These are phyloP conservation scores for Parauchenoglanis punctatus DNA, from an alignment of 2,797 vertebrate species.

Conservation along the genomic window DNA sequence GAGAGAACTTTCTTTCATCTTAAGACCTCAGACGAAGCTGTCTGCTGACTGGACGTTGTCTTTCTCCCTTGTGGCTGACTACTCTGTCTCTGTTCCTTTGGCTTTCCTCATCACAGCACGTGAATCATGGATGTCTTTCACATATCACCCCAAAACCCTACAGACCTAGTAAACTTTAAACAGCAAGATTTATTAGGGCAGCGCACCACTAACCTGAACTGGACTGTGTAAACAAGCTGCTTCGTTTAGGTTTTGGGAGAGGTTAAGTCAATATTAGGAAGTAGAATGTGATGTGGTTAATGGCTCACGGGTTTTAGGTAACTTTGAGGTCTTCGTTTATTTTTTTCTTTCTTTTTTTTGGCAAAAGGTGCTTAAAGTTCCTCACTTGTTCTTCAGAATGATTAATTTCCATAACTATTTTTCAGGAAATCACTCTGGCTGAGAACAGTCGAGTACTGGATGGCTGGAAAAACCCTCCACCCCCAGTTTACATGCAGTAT, in stretches of 20 bases:
- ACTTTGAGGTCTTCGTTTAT: neutral
- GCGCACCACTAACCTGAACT: neutral
- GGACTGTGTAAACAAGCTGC: neutral
- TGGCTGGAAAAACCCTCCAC: slow-evolving; percentile 81
- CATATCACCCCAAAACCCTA: slow-evolving; percentile 21
- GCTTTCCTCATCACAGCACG: neutral
- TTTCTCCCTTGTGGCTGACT: neutral
- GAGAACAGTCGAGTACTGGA: slow-evolving; percentile 77
- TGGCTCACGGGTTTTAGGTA: neutral
- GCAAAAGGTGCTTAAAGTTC: neutral
- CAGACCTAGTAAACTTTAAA: slow-evolving; percentile 26
- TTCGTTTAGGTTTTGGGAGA: neutral
- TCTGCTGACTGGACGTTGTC: slow-evolving; percentile 29
- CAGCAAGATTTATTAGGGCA: neutral
- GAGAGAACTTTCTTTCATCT: slow-evolving; percentile 9
- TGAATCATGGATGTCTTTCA: slow-evolving; percentile 11
- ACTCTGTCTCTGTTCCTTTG: neutral
- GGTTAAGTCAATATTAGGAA: slow-evolving; percentile 3
- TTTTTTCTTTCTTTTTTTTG: neutral
- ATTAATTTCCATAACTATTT: slow-evolving; percentile 31
- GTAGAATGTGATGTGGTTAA: neutral
- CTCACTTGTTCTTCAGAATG: neutral
- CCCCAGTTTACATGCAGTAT: slow-evolving; percentile 84
- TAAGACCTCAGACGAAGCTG: neutral
- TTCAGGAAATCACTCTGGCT: slow-evolving; percentile 77